These are phyloP conservation scores for Sylvietta virens DNA, from an alignment of 2,113 vertebrate species.

Conservation along the genomic window DNA sequence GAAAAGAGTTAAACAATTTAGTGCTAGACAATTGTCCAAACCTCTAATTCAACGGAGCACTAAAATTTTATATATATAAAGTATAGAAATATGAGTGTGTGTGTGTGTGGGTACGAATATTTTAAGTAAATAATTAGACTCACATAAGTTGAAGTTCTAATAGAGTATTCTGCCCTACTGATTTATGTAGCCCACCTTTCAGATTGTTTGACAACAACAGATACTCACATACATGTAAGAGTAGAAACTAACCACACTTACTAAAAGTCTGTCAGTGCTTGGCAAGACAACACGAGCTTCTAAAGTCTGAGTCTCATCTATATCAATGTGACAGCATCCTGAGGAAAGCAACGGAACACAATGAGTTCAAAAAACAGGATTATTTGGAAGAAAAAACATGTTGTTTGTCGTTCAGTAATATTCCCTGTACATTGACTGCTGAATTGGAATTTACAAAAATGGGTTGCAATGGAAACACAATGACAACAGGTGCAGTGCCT, in stretches of 20 bases:
- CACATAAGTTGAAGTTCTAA: not conserved
- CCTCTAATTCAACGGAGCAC: not conserved
- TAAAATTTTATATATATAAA: not conserved
- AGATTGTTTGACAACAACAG: not conserved
- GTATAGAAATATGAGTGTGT: not conserved
- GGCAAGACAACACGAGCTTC: not conserved
- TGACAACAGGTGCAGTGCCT: rapidly evolving
- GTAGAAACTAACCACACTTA: not conserved
- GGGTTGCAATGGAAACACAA: not conserved
- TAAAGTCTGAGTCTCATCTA: not conserved
- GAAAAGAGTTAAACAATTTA: not conserved
- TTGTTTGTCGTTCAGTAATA: not conserved
- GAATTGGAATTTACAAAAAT: not conserved
- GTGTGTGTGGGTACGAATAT: not conserved
- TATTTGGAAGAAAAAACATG: not conserved
- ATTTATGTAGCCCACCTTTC: not conserved
- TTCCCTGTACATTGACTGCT: not conserved
- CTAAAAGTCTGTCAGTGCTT: not conserved
- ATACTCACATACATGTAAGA: not conserved
- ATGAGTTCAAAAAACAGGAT: not conserved
- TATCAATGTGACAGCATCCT: not conserved
- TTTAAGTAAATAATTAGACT: not conserved
- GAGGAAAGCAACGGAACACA: not conserved
- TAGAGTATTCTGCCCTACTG: not conserved
- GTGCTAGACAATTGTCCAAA: not conserved